Evolutionary conservation across 1,140 invertebrate genomes (phyloP), one percentile per base, ranked within the genome.

Genomic region (Sitophilus oryzae): DNA sequence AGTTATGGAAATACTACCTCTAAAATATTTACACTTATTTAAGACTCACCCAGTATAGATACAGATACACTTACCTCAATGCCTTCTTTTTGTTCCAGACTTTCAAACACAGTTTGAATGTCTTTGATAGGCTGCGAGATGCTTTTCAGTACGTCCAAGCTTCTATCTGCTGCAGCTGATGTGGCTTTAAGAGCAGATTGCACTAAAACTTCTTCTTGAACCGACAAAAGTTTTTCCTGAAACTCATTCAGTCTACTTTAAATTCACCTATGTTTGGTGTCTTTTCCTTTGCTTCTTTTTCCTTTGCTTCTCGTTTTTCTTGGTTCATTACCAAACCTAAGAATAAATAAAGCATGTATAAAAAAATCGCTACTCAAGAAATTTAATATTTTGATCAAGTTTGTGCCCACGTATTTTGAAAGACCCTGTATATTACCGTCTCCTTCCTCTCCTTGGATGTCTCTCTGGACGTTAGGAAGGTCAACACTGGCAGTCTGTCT

Each of bases 121-220:
- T 83, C 80, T 55, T 74, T 77, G 11, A 85, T 64, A 1, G 84
- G 82, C 40, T 79, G 76, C n/a, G 76, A 69, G 37, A 83, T 69
- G 59, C 77, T 82, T 37, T 74, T 72, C 11, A 84, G 76, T n/a
- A 83, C 78, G 60, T 80, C 81, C 54, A 83, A 73, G 63, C 82
- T 83, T 58, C 77, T 76, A 54, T 79, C 77, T 2, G 80, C 80
- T 11, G 81, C 77, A 20, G 79, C 74, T 6, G 78, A 73, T 0
- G 80, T 79, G 62, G 80, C 77, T 76, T 82, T 82, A 52, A 79
- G 71, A 37, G 79, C 75, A 5, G 81, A 79, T 66, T 82, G 79
- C 14, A 78, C 66, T 45, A 80, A 67, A 3, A 83, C 75, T 65
- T 82, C 79, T 52, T 77, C 73, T 67, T 83, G 77, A 15, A 82